Evolutionary conservation across 2,888 invertebrate genomes (phyloP).

Genomic region (Heliconius ethilla): DNA sequence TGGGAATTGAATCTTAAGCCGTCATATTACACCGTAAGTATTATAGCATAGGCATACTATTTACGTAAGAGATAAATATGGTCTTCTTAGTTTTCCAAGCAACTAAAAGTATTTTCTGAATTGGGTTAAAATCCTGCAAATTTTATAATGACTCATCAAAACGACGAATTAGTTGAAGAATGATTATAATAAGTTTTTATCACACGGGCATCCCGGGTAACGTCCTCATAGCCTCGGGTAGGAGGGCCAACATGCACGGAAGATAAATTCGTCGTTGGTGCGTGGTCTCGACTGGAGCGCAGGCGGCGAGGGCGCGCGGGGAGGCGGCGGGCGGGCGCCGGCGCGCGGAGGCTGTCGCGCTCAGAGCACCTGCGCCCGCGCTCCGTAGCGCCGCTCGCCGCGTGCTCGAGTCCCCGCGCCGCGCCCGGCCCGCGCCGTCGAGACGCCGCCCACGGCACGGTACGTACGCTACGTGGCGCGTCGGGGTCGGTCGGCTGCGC

Average conservation of each 20-base stretch:
- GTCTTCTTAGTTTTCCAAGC: neutral
- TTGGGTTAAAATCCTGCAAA: neutral
- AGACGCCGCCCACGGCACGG: constrained; percentile 75
- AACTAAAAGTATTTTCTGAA: neutral
- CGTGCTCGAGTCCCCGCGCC: constrained; percentile 76
- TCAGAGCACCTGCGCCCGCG: constrained; percentile 87
- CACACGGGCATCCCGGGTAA: constrained; percentile 54
- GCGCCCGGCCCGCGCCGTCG: constrained; percentile 70
- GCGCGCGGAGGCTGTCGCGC: constrained; percentile 84
- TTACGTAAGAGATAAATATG: neutral
- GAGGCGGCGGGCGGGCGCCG: constrained; percentile 81
- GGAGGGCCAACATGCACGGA: constrained; percentile 77
- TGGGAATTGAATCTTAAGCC: neutral
- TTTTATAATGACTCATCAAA: neutral
- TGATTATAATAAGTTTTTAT: constrained; percentile 32
- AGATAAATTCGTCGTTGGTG: constrained; percentile 81
- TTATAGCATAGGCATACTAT: neutral
- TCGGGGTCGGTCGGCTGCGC: constrained; percentile 80
- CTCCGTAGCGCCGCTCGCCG: constrained; percentile 82
- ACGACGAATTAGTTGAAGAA: neutral
- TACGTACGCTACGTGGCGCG: constrained; percentile 72
- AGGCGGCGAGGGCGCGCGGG: constrained; percentile 59
- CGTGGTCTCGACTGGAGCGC: constrained; percentile 72
- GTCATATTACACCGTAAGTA: neutral
- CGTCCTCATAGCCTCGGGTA: constrained; percentile 73